These are phyloP conservation scores for Osmerus mordax DNA, from an alignment of 2,113 vertebrate species.

Conservation along the genomic window DNA sequence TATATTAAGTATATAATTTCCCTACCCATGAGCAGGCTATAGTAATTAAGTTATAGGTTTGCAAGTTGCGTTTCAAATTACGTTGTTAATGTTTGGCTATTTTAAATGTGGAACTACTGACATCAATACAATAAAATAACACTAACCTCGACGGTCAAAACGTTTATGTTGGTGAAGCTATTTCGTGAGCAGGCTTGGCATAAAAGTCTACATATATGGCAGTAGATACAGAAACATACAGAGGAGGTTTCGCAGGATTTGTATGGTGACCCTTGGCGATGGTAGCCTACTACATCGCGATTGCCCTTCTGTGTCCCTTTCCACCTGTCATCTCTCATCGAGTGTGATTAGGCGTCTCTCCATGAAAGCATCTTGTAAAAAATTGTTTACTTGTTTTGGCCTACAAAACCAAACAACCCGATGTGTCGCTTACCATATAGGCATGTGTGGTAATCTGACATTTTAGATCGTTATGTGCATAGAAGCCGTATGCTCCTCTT, in stretches of 20 bases:
- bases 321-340: constrained; percentile 70
- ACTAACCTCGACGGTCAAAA: neutral
- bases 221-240: constrained; percentile 39
- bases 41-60: too few species aligned
- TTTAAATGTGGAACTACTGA: too few species aligned
- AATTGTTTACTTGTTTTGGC: neutral
- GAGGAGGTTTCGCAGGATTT: constrained; percentile 47
- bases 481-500: constrained; percentile 25
- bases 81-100: too few species aligned
- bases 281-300: constrained; percentile 49
- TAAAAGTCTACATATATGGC: constrained; percentile 37
- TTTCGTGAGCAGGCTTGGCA: constrained; percentile 32
- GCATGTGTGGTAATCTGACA: too few species aligned
- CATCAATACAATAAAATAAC: too few species aligned
- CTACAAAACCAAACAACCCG: too few species aligned
- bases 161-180: constrained; percentile 19
- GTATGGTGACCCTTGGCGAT: constrained; percentile 65
- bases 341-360: constrained; percentile 43
- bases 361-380: constrained; percentile 33
- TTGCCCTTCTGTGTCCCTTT: constrained; percentile 56
- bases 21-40: too few species aligned
- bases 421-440: too few species aligned
- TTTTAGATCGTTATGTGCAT: neutral
- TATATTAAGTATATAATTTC: too few species aligned
- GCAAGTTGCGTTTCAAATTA: too few species aligned